Evolutionary conservation across 1,140 invertebrate species (phyloP), one percentile per base, ranked within the genome.

Genomic region (Coenobita brevimanus): DNA sequence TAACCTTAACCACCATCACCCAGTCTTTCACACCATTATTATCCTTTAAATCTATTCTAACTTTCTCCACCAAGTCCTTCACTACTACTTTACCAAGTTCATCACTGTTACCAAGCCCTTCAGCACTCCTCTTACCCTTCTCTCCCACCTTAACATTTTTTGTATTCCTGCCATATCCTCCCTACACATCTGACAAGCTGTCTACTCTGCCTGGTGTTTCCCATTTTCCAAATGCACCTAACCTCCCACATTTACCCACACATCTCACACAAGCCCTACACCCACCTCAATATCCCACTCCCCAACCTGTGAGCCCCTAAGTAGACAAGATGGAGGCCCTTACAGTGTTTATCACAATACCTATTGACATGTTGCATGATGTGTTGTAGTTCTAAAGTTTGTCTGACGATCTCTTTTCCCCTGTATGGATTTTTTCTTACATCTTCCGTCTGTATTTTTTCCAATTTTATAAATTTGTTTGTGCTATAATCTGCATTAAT

Each of bases 301-400:
- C 64, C n/a, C 64, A n/a, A n/a, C n/a, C 30, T 21, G 24, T 27
- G 36, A 38, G 3, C 71, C 36, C 41, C 4, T 38, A 24, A 76
- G 38, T 46, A 76, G 73, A 50, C 73, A 76, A 6, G 41, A 46
- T 24, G 73, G 41, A 43, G 73, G 73, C 41, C 24, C 38, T 24
- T 67, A 33, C 50, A 30, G 27, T 69, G 13, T 1, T 60, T 24
- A 33, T 71, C 60, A 41, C 41, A 50, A 62, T 64, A 46, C 46
- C 50, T 62, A 24, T 30, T 80, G 30, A 36, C 38, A 69, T 82
- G 80, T 82, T 69, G 80, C 80, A 82, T 82, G 80, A 27, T 21
- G 43, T 82, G 80, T 82, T 71, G 80, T 82, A 69, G 41, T 50
- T 76, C 21, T 46, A 82, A 10, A 82, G 15, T 38, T 41, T 41